Evolutionary conservation across 1,140 invertebrate genomes (phyloP), one percentile per base, ranked within the genome.

Genomic region (Brachionus manjavacas): DNA sequence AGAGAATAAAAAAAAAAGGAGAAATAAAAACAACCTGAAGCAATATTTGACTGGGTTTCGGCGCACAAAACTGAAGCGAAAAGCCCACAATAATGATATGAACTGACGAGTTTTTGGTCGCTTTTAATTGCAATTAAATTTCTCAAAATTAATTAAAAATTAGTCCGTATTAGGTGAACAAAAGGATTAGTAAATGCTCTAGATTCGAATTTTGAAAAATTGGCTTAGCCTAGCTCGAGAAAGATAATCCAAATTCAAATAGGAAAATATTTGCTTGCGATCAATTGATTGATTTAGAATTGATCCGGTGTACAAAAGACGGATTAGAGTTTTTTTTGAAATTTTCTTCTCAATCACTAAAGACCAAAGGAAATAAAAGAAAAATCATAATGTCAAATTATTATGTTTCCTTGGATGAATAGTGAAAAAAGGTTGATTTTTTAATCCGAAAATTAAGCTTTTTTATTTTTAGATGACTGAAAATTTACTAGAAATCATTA

Each of bases 61-160:
- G 8, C 16, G 52, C 52, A 20, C 20, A 68, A 28, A 68, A 68
- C 12, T 12, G 66, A 68, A 35, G n/a, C 25, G 31, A 68, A 68
- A 68, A 31, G 16, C 55, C 25, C 23, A 23, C 55, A 7, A 35
- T 31, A 14, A 31, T 68, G 31, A 14, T 35, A 39, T 23, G 52
- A 60, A 60, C 52, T 60, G 25, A 60, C 16, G 9, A 60, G 52
- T 60, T 60, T 60, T 60, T 23, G 20, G 52, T 60, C 16, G 52
- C 16, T 20, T 20, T 60, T 60, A 60, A 60, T 60, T 60, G 16
- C 52, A 60, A 60, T 60, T 60, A 60, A 60, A 60, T 20, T 60
- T 60, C 52, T 60, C n/a, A 60, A 60, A 60, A 60, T 60, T 60
- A 60, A 60, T 60, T 60, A 60, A 23, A 60, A 60, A 60, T 60